Evolutionary conservation across 37 sponge, comb jelly and placozoan species (phyloP).

Genomic region (Cliona cf. orientalis): DNA sequence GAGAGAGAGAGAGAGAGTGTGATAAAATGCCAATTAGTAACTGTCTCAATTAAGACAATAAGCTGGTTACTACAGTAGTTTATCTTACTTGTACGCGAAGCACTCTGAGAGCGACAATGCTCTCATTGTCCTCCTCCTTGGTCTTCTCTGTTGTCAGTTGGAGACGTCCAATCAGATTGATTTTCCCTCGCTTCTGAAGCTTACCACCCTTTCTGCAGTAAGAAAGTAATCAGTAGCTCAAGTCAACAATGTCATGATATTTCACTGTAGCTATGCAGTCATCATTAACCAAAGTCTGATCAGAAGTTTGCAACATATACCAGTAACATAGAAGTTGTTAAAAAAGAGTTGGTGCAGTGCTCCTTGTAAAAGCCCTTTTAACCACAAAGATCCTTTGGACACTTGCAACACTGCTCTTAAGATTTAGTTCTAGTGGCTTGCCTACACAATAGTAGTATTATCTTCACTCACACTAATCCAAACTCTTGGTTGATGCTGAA

Average conservation of each 20-base stretch:
- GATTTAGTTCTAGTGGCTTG: too few relatives aligned
- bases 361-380: too few relatives aligned
- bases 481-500: constrained; percentile 91
- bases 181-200: constrained; percentile 88
- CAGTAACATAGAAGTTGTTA: too few relatives aligned
- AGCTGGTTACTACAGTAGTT: not conserved
- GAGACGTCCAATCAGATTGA: constrained; percentile 88
- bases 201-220: constrained; percentile 74
- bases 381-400: too few relatives aligned
- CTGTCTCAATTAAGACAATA: constrained; percentile 3
- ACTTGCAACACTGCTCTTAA: too few relatives aligned
- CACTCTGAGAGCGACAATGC: constrained; percentile 81
- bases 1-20: constrained; percentile 35
- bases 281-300: too few relatives aligned
- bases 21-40: too few relatives aligned
- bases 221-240: not conserved
- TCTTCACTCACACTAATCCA: constrained; percentile 78
- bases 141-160: constrained; percentile 93
- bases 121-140: constrained; percentile 90
- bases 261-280: too few relatives aligned
- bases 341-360: too few relatives aligned
- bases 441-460: not conserved
- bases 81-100: constrained; percentile 81
- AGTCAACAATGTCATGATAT: too few relatives aligned
- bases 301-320: too few relatives aligned